phyloP scores from a whole-genome alignment of 2,888 invertebrate genomes.

The Tenodera sinensis region DNA sequence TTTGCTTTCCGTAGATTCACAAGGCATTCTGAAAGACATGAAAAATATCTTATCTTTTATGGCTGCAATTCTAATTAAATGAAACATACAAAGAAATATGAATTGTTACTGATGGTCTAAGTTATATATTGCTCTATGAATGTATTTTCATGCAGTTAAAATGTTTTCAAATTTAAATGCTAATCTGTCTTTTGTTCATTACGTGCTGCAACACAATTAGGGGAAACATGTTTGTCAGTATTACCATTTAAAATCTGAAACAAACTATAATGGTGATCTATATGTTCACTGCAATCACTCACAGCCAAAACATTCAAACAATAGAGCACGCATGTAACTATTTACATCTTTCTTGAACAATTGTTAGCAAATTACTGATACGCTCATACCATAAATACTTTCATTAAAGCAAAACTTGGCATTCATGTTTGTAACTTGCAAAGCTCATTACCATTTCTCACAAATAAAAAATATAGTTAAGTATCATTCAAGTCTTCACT shows the following conservation, averaged over 20 bases:
- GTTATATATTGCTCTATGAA: background rate
- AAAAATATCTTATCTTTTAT: background rate
- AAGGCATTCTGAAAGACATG: too few species aligned
- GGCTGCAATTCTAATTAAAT: background rate
- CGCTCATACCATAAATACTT: background rate
- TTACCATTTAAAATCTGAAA: background rate
- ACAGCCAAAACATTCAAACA: background rate
- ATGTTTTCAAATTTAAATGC: background rate
- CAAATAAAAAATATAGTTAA: background rate
- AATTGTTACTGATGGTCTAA: background rate
- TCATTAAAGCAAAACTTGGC: background rate
- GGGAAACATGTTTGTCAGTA: background rate
- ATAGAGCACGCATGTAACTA: background rate
- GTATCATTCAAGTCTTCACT: background rate
- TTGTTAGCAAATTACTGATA: background rate
- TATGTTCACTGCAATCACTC: background rate
- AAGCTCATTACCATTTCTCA: background rate
- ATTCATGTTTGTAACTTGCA: background rate
- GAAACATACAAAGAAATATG: background rate
- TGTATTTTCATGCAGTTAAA: background rate
- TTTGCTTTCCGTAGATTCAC: background rate
- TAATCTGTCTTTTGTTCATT: background rate
- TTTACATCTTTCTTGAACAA: background rate
- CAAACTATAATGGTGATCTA: background rate
- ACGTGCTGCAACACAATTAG: background rate